Conservation (phyloP, 2,888 invertebrate species). For the Neoscelio sp. region DNA sequence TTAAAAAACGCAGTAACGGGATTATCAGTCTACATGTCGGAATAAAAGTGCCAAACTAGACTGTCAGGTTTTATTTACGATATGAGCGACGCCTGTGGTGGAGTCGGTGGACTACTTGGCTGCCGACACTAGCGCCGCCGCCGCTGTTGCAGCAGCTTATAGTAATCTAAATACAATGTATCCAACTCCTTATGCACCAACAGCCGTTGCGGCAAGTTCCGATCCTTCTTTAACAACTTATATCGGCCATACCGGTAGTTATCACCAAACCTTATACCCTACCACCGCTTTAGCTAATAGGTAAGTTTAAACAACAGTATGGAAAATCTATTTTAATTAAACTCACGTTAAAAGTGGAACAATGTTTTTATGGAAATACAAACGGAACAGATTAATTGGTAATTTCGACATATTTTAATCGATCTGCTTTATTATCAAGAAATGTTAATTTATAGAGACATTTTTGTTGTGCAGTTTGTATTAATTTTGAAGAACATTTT, state of each 20-base stretch:
- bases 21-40: conserved; percentile 96
- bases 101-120: conserved; percentile 88
- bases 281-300: conserved; percentile 84
- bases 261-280: conserved; percentile 86
- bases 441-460: no score
- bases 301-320: conserved; percentile 65
- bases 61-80: conserved; percentile 85
- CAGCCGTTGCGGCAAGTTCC: conserved; percentile 89
- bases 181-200: conserved; percentile 90
- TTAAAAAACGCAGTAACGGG: conserved; percentile 96
- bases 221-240: conserved; percentile 87
- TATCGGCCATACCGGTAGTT: conserved; percentile 89
- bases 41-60: conserved; percentile 87
- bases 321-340: no score
- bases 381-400: no score
- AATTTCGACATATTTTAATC: no score
- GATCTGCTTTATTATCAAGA: no score
- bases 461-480: no score
- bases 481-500: no score
- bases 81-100: conserved; percentile 84
- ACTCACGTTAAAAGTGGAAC: no score
- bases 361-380: no score
- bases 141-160: conserved; percentile 91
- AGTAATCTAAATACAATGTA: conserved; percentile 92
- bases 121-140: conserved; percentile 86